Evolutionary conservation across 2,797 vertebrate genomes (phyloP), one percentile per base, ranked within the genome.

Genomic region (Alfaro cultratus): DNA sequence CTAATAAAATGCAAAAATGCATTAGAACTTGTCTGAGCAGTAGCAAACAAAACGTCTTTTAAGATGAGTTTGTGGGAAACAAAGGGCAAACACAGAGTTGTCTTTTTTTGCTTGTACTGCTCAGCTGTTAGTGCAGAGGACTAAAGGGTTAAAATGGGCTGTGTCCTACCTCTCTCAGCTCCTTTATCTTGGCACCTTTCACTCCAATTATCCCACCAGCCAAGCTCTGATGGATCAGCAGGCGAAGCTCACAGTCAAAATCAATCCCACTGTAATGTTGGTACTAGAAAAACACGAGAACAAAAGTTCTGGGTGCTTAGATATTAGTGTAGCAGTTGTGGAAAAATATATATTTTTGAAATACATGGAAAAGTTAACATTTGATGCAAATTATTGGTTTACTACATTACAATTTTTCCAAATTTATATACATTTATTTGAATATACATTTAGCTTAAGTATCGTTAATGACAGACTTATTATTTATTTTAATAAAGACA

Each of bases 131-230:
- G 34, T 73, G 31, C n/a, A 83, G 62, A 82, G 64, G 45, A 76
- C 76, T 45, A 62, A 1, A 47, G n/a, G 41, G 57, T 49, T 60
- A 51, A 79, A 76, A 60, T 80, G 71, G 46, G 49, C 67, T 70
- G 5, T 36, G 15, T 74, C 92, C 87, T 96, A 99, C 98, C 97
- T 99, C 98, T 96, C 98, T 93, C 60, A 99, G 97, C 93, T 99
- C 98, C 93, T 99, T 99, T 83, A 99, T 99, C 95, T 99, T 99
- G 94, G 98, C 97, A 89, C 98, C 98, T 95, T 99, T 99, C 85
- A 99, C 98, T 78, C 98, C 98, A 84, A 99, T 99, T 93, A 99
- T 99, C 90, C 98, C 98, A 91, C 98, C 98, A 46, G 98, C 98
- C 95, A 99, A 91, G 91, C 98, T 99, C 57, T 99, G 98, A 91